Evolutionary conservation across 2,797 vertebrate genomes (phyloP).

Genomic region (Tinamus major): DNA sequence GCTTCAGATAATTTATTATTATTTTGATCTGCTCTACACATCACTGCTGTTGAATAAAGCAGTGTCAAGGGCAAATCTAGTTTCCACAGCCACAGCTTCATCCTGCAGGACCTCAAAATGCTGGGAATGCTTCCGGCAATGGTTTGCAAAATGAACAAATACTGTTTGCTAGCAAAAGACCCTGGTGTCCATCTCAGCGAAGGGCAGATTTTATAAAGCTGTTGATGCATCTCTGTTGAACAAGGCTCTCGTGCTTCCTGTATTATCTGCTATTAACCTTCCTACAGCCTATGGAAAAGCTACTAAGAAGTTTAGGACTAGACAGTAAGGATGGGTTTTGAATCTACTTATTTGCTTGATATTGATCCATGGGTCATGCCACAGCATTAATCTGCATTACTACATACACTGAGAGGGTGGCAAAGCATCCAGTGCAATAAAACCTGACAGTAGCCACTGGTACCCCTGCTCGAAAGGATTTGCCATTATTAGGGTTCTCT

Average conservation of each 20-base stretch:
- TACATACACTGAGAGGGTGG: not conserved
- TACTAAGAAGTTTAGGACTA: not conserved
- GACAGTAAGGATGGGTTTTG: not conserved
- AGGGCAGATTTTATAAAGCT: not conserved
- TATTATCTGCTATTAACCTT: not conserved
- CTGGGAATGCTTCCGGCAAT: not conserved
- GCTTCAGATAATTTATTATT: not conserved
- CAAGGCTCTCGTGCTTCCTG: not conserved
- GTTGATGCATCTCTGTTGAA: not conserved
- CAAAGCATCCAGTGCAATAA: not conserved
- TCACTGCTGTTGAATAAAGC: not conserved
- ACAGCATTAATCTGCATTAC: not conserved
- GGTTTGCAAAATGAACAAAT: not conserved
- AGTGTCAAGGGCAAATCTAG: not conserved
- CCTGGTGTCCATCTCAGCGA: not conserved
- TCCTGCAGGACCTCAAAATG: not conserved
- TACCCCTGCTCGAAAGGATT: accelerated
- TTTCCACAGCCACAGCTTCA: not conserved
- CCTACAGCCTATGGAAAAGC: not conserved
- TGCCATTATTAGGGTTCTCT: not conserved
- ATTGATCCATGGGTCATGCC: not conserved
- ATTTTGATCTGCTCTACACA: not conserved
- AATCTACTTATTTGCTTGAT: not conserved
- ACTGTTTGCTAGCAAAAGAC: not conserved
- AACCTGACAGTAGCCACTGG: not conserved